Percentiles rank a stretch among this genome's conserved stretches.
Evolutionary conservation across 2,113 vertebrate species (phyloP).

Genomic region (Muscicapa adusta): DNA sequence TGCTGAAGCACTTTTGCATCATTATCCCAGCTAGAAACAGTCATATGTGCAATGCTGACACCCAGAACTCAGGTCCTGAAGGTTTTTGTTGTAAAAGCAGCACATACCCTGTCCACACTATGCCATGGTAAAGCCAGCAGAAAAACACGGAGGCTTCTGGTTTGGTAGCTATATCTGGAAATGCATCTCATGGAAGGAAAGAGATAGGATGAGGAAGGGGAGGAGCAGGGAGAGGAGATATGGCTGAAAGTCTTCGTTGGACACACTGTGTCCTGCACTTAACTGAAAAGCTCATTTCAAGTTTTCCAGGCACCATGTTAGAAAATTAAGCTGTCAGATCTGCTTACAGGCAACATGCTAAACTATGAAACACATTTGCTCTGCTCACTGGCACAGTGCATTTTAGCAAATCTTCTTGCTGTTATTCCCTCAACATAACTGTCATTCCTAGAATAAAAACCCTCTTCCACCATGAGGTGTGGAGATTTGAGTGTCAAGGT

Average conservation of each 20-base stretch:
- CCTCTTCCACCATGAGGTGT: background rate
- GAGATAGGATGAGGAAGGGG: background rate
- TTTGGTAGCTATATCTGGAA: background rate
- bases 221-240: background rate
- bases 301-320: background rate
- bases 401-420: background rate
- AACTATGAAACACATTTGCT: background rate
- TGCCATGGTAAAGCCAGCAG: background rate
- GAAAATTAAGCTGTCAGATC: conserved; percentile 53
- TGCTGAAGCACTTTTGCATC: background rate
- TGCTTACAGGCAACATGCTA: background rate
- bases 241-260: background rate
- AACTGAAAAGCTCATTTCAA: conserved; percentile 11
- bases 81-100: background rate
- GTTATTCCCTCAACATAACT: background rate
- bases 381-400: background rate
- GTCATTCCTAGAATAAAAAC: background rate
- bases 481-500: background rate
- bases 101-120: background rate
- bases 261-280: background rate
- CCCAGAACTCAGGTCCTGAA: background rate
- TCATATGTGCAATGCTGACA: background rate
- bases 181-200: background rate
- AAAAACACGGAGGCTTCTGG: background rate
- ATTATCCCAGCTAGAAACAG: background rate